Percentiles rank a stretch among this genome's conserved stretches.
These are phyloP conservation scores for Desmodus rotundus DNA, from an alignment of 2,113 vertebrate species.

Conservation along the genomic window DNA sequence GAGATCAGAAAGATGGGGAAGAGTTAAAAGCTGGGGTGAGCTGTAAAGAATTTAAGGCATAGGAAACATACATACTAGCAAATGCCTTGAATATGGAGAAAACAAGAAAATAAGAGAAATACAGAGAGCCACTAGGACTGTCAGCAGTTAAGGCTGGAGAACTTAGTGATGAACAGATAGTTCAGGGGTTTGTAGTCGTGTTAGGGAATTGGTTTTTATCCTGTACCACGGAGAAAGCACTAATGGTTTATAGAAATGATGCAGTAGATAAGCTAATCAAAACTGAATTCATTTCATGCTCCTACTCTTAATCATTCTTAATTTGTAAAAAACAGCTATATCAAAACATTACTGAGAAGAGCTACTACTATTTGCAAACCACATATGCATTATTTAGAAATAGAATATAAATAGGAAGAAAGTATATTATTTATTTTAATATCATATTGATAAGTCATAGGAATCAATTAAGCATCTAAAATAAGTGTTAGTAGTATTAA, in stretches of 20 bases:
- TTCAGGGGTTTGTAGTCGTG: background rate
- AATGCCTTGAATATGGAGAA: background rate
- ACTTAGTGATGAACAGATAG: background rate
- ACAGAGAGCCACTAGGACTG: background rate
- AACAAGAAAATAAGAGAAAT: background rate
- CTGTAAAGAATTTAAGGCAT: background rate
- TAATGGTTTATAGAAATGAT: background rate
- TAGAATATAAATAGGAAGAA: background rate
- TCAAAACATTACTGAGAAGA: background rate
- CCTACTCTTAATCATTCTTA: background rate
- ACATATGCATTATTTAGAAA: background rate
- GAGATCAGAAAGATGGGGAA: background rate
- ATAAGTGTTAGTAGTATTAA: background rate
- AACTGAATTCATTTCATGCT: background rate
- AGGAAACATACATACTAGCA: background rate
- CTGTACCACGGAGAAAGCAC: background rate
- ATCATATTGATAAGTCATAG: background rate
- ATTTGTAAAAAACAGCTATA: background rate
- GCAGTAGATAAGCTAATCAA: background rate
- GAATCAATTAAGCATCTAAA: background rate
- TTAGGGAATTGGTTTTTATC: background rate
- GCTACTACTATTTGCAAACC: background rate
- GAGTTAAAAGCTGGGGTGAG: background rate
- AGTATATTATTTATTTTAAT: background rate
- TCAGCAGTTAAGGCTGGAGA: background rate